Conservation (phyloP, 1,140 invertebrate species). For the Agrypnia vestita region DNA sequence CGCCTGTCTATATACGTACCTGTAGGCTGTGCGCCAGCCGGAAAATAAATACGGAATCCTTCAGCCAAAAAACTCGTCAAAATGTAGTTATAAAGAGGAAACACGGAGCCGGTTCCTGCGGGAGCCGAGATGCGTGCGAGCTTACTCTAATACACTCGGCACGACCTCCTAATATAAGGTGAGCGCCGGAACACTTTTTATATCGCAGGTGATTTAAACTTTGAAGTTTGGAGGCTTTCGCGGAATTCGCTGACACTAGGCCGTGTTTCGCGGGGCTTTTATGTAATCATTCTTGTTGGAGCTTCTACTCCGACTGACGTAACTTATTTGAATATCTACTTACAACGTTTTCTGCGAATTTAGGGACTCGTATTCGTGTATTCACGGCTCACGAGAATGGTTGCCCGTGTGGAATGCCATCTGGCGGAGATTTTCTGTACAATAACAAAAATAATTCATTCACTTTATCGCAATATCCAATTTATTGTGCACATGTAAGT, state of each 20-base stretch:
- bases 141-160: constrained; percentile 46
- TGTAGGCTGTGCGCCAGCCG: not conserved
- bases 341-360: not conserved
- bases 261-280: constrained; percentile 38
- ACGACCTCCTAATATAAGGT: constrained; percentile 31
- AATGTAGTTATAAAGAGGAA: constrained; percentile 49
- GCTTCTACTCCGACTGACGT: constrained; percentile 30
- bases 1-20: not conserved
- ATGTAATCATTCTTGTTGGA: constrained; percentile 43
- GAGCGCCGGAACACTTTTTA: constrained; percentile 38
- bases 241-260: constrained; percentile 34
- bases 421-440: too few species aligned
- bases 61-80: constrained; percentile 49
- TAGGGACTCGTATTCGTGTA: too few species aligned
- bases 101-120: constrained; percentile 25
- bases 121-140: constrained; percentile 33
- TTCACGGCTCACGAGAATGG: too few species aligned
- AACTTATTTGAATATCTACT: constrained; percentile 29
- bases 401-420: too few species aligned
- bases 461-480: too few species aligned
- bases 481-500: too few species aligned
- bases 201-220: constrained; percentile 47
- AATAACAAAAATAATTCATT: too few species aligned
- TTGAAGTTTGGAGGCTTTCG: constrained; percentile 41
- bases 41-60: constrained; percentile 45